A percentile compares a stretch with the other conserved stretches of the same genome.
Evolutionary conservation across 2,888 invertebrate species (phyloP).

Genomic region (Callosobruchus maculatus): DNA sequence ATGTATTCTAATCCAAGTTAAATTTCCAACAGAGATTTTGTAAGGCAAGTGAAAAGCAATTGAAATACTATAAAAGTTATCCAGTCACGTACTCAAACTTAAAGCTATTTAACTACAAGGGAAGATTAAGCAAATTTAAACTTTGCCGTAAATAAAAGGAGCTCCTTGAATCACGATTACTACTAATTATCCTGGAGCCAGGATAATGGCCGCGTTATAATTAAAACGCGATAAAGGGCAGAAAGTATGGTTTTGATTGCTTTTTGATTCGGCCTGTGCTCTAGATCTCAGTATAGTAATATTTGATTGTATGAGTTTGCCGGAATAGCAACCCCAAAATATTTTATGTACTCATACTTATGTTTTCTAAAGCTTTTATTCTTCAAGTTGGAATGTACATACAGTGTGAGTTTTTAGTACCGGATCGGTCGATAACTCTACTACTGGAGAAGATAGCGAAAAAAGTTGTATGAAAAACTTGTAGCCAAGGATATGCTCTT

Average conservation of each 20-base stretch:
- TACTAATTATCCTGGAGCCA: background rate
- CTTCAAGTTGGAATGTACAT: too few species aligned
- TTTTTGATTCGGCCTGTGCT: background rate
- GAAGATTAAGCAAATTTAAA: background rate
- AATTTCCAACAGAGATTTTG: too few species aligned
- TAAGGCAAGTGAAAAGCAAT: too few species aligned
- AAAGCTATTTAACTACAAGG: background rate
- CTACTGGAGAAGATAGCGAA: too few species aligned
- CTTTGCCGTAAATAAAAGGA: background rate
- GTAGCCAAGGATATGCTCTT: too few species aligned
- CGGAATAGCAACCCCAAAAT: background rate
- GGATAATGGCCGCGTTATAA: background rate
- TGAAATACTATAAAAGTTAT: background rate
- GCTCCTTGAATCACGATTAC: background rate
- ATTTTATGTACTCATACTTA: background rate
- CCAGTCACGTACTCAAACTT: background rate
- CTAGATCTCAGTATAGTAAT: background rate
- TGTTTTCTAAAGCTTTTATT: too few species aligned
- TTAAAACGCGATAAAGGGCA: background rate
- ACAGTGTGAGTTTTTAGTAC: too few species aligned
- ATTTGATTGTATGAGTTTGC: background rate
- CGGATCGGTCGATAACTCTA: too few species aligned
- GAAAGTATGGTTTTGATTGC: background rate
- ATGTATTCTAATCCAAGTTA: too few species aligned
- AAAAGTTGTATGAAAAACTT: too few species aligned